A percentile compares a stretch with the other conserved stretches of the same genome.
Conservation (phyloP, 1,140 invertebrate species). For the Lethocerus indicus region DNA sequence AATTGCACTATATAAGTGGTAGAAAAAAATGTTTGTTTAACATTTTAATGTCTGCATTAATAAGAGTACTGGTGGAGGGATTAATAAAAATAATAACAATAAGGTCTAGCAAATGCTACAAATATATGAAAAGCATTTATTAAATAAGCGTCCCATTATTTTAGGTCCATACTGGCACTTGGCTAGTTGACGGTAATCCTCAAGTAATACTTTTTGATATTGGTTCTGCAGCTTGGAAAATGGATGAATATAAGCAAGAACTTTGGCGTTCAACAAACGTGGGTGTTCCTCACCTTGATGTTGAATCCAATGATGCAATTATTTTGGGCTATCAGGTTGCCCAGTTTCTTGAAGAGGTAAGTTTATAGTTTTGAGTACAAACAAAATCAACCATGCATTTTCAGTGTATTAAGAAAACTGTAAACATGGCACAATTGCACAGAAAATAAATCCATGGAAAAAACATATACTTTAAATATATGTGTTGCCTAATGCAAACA, state of each 20-base stretch:
- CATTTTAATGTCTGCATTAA: no score
- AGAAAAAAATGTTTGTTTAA: no score
- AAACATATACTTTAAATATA: no score
- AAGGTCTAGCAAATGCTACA: no score
- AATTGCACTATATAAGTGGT: no score
- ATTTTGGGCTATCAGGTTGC: conserved; percentile 93
- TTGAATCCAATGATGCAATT: conserved; percentile 93
- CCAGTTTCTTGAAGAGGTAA: conserved; percentile 74
- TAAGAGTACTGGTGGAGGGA: no score
- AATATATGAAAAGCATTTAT: background rate
- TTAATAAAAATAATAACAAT: no score
- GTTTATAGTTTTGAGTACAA: conserved; percentile 29
- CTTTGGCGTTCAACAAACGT: conserved; percentile 72
- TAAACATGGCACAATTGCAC: no score
- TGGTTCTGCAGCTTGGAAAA: conserved; percentile 86
- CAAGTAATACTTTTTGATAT: conserved; percentile 97
- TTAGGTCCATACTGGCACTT: conserved; percentile 80
- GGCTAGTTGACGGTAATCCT: conserved; percentile 98
- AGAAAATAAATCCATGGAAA: no score
- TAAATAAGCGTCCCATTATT: conserved; percentile 6
- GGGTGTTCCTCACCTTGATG: conserved; percentile 87
- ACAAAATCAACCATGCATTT: conserved; percentile 1
- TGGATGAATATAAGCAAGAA: conserved; percentile 92
- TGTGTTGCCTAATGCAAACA: no score
- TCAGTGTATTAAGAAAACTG: no score